Evolutionary conservation across 1,140 invertebrate genomes (phyloP).

Genomic region (Dreissena rostriformis): DNA sequence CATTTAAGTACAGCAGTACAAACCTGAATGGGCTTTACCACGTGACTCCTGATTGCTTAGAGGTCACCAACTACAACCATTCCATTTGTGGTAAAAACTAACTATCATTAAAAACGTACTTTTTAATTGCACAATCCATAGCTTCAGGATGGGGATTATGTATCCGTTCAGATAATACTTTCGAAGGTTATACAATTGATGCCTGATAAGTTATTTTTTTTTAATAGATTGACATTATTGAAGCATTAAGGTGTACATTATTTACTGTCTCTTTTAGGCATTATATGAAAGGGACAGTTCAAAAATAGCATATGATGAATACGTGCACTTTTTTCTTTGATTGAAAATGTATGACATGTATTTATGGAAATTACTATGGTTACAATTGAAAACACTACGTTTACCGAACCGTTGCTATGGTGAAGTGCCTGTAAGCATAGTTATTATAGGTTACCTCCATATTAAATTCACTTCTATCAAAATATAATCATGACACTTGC

Average conservation of each 20-base stretch:
- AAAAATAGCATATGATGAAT: too few species aligned
- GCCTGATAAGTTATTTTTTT: not conserved
- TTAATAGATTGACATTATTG: not conserved
- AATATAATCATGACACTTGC: too few species aligned
- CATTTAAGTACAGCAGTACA: slow-evolving; percentile 21
- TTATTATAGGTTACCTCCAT: too few species aligned
- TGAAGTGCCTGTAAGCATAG: too few species aligned
- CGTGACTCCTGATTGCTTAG: slow-evolving; percentile 41
- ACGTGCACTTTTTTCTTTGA: too few species aligned
- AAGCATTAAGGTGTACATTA: not conserved
- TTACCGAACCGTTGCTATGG: too few species aligned
- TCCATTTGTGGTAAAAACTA: slow-evolving; percentile 52
- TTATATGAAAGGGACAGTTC: not conserved
- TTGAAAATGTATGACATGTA: too few species aligned
- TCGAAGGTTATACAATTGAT: not conserved
- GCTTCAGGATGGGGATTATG: not conserved
- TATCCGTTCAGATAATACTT: not conserved
- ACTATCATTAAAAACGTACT: too few species aligned
- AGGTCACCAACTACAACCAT: slow-evolving; percentile 56
- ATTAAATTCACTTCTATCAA: too few species aligned
- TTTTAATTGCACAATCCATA: too few species aligned
- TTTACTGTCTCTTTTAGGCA: slow-evolving; percentile 13
- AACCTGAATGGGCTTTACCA: not conserved
- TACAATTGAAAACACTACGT: too few species aligned
- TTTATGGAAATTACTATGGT: too few species aligned